Conservation (phyloP, 2,888 invertebrate genomes). For the Diachrysia chrysitis region DNA sequence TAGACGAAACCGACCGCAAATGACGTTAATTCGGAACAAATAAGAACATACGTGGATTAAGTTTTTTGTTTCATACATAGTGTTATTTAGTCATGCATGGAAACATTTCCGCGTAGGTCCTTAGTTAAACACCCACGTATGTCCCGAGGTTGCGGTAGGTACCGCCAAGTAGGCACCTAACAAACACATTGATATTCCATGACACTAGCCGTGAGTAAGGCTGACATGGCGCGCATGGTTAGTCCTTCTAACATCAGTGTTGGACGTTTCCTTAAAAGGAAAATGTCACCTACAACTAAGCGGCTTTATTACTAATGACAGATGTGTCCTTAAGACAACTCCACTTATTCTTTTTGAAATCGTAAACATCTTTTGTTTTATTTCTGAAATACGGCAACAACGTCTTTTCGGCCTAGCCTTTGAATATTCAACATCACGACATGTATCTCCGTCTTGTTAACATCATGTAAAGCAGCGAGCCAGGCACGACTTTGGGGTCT, state of each 20-base stretch:
- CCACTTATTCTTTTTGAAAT: not conserved
- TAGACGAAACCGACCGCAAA: constrained; percentile 57
- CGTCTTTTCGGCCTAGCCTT: not conserved
- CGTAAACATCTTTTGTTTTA: not conserved
- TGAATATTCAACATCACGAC: constrained; percentile 24
- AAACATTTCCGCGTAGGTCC: constrained; percentile 82
- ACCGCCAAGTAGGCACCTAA: constrained; percentile 66
- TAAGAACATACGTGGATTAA: constrained; percentile 56
- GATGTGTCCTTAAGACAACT: not conserved
- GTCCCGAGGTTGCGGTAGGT: constrained; percentile 72
- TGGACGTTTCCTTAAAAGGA: constrained; percentile 65
- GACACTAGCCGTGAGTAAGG: constrained; percentile 68
- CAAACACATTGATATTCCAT: constrained; percentile 81
- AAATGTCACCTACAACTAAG: constrained; percentile 43
- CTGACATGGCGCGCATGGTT: constrained; percentile 62
- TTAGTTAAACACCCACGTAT: constrained; percentile 84
- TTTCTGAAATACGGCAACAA: not conserved
- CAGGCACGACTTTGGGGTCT: constrained; percentile 20
- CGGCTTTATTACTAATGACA: not conserved
- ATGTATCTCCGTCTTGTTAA: constrained; percentile 12
- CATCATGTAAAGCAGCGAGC: constrained; percentile 28
- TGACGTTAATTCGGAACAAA: constrained; percentile 50
- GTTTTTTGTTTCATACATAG: constrained; percentile 60
- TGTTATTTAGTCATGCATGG: constrained; percentile 69
- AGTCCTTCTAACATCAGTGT: constrained; percentile 58